Evolutionary conservation across 2,113 vertebrate species (phyloP), one percentile per base, ranked within the genome.

Genomic region (Heterotilapia buettikoferi): DNA sequence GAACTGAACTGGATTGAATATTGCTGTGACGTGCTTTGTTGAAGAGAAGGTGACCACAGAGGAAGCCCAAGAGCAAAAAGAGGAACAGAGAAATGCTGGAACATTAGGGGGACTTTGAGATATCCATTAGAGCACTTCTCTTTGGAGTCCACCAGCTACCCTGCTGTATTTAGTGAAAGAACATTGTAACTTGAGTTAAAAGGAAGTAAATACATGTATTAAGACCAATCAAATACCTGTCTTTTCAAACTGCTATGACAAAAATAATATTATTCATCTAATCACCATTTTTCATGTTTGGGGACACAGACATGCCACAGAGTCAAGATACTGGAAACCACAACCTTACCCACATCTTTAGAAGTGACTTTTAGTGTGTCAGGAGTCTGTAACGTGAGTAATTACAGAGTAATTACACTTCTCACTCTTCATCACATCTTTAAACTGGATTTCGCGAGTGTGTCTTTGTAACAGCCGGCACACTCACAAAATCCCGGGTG

Each of bases 401-500:
- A 68, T 68, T 84, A 63, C 68, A 63, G 82, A 76, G 80, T 88
- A 89, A 90, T 92, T 89, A 89, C 36, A 86, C 73, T 21, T 79
- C 81, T 85, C 50, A 56, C 66, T 84, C 84, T 26, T 89, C 76
- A 89, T 29, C 10, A 6, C 80, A 53, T 52, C 84, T 88, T 61
- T 19, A 92, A 93, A 91, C 36, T 83, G 56, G 89, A 91, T 92
- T 92, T 90, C 53, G 71, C 68, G 4, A 45, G 8, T 10, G 21
- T 73, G 21, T 26, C 21, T 73, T 68, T 66, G 83, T 86, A n/a
- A 80, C 54, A 80, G 26, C 26, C 10, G 53, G 84, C 36, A 80
- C 18, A 71, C 83, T 85, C 54, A 83, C 71, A 57, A 80, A 84
- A 61, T 86, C 50, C 61, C 26, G 53, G 66, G 57, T 43, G 68